Evolutionary conservation across 2,797 vertebrate genomes (phyloP).

Genomic region (Chromis chromis): DNA sequence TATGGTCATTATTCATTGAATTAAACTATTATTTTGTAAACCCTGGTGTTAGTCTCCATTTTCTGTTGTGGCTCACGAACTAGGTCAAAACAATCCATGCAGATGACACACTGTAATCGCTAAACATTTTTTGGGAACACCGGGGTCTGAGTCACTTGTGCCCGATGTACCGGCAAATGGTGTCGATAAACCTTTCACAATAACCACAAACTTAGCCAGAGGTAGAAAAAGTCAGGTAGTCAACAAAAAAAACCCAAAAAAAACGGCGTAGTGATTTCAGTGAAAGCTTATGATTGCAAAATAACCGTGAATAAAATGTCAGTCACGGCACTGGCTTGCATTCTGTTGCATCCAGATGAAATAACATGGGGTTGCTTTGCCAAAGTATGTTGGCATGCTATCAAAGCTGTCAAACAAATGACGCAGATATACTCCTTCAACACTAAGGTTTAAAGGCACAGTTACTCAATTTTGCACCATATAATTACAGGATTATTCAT

Average conservation of each 20-base stretch:
- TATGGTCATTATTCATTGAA: no score
- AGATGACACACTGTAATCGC: background rate
- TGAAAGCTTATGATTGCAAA: conserved; percentile 31
- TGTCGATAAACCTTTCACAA: background rate
- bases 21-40: no score
- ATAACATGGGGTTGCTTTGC: conserved; percentile 5
- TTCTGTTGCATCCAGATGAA: conserved; percentile 42
- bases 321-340: conserved; percentile 34
- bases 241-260: background rate
- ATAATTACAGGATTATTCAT: background rate
- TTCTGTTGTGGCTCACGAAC: no score
- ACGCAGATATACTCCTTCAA: background rate
- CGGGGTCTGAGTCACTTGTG: background rate
- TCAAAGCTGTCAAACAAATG: conserved; percentile 22
- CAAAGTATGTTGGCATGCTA: conserved; percentile 45
- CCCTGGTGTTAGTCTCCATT: no score
- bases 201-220: conserved; percentile 4
- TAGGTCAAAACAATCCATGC: background rate
- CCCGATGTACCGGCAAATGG: background rate
- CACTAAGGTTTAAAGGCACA: conserved; percentile 2
- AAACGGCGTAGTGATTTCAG: background rate
- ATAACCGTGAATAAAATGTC: conserved; percentile 40
- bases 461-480: background rate
- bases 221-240: conserved; percentile 3
- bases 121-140: no score